A percentile compares a stretch with the other conserved stretches of the same genome.
Evolutionary conservation across 2,113 vertebrate species (phyloP).

Genomic region (Cephalopholis sonnerati): DNA sequence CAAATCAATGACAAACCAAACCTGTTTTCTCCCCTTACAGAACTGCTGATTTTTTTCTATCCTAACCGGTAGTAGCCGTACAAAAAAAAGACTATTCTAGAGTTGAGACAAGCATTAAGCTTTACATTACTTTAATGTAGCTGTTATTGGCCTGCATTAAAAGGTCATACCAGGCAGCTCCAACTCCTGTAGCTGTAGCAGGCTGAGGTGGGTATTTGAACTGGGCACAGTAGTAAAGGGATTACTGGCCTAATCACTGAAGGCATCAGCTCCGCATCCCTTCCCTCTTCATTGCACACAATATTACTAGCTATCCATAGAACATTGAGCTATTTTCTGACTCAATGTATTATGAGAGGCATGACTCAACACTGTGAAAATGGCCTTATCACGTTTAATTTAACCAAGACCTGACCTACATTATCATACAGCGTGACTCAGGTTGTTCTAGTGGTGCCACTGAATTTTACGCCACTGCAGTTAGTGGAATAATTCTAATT

Average conservation of each 20-base stretch:
- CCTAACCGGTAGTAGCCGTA: neutral
- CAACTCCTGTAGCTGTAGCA: neutral
- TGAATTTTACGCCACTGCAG: neutral
- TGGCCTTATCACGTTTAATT: conserved; percentile 2
- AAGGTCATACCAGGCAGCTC: neutral
- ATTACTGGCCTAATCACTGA: neutral
- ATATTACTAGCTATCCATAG: neutral
- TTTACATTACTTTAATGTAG: neutral
- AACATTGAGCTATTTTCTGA: neutral
- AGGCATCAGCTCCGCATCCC: neutral
- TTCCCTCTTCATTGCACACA: neutral
- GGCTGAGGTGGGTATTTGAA: conserved; percentile 3
- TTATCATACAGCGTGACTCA: conserved; percentile 1
- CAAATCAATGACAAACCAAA: neutral
- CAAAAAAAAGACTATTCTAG: neutral
- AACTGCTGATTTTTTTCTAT: too few relatives aligned
- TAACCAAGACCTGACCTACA: neutral
- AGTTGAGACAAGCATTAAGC: neutral
- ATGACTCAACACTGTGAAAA: conserved; percentile 24
- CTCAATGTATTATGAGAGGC: conserved; percentile 14
- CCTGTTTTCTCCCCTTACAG: neutral
- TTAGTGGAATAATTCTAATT: neutral
- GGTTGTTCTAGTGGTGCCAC: neutral
- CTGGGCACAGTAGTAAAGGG: neutral
- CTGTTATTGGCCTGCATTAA: neutral